A percentile compares a stretch with the other conserved stretches of the same genome.
Evolutionary conservation across 2,797 vertebrate species (phyloP).

Genomic region (Crax fasciolata): DNA sequence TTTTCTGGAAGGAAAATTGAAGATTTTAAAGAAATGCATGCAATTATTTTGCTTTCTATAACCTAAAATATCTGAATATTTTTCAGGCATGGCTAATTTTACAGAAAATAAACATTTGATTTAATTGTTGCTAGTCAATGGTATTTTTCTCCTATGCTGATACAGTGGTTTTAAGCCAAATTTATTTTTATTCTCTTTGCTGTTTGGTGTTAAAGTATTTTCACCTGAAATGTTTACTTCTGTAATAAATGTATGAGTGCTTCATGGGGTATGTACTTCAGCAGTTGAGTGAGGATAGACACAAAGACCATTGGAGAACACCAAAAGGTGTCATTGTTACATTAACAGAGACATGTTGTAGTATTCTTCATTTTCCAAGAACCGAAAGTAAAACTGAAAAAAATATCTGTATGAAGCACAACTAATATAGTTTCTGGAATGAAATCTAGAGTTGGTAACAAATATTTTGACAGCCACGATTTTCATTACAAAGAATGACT

Average conservation of each 20-base stretch:
- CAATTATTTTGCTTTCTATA: neutral
- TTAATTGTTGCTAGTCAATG: neutral
- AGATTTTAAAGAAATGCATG: neutral
- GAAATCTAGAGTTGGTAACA: conserved; percentile 10
- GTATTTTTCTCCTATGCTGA: neutral
- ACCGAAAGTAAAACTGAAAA: conserved; percentile 39
- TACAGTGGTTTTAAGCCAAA: neutral
- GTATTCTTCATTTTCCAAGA: neutral
- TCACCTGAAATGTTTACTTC: neutral
- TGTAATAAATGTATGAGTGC: neutral
- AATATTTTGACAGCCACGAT: conserved; percentile 52
- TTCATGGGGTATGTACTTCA: neutral
- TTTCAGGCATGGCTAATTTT: neutral
- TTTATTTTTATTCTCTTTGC: neutral
- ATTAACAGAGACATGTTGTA: neutral
- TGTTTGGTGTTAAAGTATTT: neutral
- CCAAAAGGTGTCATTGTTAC: neutral
- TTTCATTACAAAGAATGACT: neutral
- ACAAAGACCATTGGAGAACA: neutral
- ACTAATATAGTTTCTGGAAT: conserved; percentile 9
- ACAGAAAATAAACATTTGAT: neutral
- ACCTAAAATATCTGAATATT: neutral
- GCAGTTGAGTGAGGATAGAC: neutral
- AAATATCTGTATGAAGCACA: neutral
- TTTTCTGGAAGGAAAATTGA: neutral